Conservation (phyloP, 2,797 vertebrate species). For the Malurus leucopterus region DNA sequence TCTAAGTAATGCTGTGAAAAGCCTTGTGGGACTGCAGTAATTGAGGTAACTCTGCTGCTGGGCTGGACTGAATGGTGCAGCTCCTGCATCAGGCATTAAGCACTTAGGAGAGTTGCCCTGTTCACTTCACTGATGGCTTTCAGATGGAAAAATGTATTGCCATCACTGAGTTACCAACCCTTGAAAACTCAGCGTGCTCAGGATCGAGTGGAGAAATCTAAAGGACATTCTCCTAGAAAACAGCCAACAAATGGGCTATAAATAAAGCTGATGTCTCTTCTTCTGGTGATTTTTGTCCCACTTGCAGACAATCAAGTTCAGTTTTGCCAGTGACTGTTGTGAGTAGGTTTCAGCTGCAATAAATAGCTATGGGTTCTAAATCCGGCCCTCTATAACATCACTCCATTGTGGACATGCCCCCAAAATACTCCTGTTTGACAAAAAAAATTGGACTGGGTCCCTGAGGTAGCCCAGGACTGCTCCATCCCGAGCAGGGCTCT, state of each 20-base stretch:
- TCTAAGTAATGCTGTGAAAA: slow-evolving; percentile 21
- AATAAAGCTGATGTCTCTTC: not conserved
- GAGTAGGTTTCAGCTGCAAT: not conserved
- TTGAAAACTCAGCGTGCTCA: not conserved
- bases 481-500: not conserved
- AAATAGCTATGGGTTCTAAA: not conserved
- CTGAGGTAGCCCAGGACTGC: not conserved
- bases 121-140: slow-evolving; percentile 33
- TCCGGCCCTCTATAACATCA: not conserved
- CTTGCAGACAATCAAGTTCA: not conserved
- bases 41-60: slow-evolving; percentile 48
- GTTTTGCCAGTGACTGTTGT: not conserved
- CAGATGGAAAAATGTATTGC: not conserved
- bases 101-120: slow-evolving; percentile 14
- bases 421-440: not conserved
- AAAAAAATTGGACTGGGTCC: not conserved
- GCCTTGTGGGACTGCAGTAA: slow-evolving; percentile 48
- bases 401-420: not conserved
- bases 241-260: not conserved
- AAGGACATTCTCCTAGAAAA: not conserved
- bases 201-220: not conserved
- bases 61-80: slow-evolving; percentile 34
- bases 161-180: not conserved
- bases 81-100: slow-evolving; percentile 32
- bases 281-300: not conserved